Conservation (phyloP, 2,888 invertebrate genomes). For the Diarsia mendica region DNA sequence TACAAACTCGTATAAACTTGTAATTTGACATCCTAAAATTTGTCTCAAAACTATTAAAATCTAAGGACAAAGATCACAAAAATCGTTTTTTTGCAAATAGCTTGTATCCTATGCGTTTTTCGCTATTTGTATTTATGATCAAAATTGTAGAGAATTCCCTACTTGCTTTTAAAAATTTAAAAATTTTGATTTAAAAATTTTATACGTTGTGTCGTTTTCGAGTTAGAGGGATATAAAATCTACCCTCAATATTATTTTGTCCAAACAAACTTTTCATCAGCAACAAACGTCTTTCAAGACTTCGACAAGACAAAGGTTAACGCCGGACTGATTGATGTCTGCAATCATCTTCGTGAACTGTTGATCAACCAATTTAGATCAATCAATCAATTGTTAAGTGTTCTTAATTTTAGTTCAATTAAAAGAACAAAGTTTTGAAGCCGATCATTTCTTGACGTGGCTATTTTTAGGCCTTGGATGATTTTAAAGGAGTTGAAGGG, state of each 20-base stretch:
- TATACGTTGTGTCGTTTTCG: too few species aligned
- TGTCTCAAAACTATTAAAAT: too few species aligned
- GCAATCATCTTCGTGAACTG: constrained; percentile 10
- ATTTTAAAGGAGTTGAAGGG: constrained; percentile 7
- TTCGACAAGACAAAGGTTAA: constrained; percentile 15
- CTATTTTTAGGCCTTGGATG: not conserved
- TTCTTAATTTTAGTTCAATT: constrained; percentile 27
- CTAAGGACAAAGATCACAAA: too few species aligned
- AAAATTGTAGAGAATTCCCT: too few species aligned
- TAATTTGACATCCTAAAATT: too few species aligned
- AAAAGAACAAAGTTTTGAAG: constrained; percentile 4
- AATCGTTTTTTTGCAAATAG: too few species aligned
- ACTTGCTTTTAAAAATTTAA: too few species aligned
- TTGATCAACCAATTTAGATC: constrained; percentile 32
- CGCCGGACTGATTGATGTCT: constrained; percentile 14
- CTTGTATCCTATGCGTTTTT: too few species aligned
- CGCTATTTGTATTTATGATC: too few species aligned
- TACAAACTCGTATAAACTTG: too few species aligned
- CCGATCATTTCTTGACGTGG: not conserved
- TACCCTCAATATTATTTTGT: not conserved
- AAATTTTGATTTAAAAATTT: too few species aligned
- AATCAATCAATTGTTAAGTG: constrained; percentile 40
- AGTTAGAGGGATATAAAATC: not conserved
- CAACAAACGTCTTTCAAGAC: not conserved
- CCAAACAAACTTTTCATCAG: not conserved